phyloP scores from a whole-genome alignment of 2,113 vertebrate species.

The Hemicordylus capensis region DNA sequence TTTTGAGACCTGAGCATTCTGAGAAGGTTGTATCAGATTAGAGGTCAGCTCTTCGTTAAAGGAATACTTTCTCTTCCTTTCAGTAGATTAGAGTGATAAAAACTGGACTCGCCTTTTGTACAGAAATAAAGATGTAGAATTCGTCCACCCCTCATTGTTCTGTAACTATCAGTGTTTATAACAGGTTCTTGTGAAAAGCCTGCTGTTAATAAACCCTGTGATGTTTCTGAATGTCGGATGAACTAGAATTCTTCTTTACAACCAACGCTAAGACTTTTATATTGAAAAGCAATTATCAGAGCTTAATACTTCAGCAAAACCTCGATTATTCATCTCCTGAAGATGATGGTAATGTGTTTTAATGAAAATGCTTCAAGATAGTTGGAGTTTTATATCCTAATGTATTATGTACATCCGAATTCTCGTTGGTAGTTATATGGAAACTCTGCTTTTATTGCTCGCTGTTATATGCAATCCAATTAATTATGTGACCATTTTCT shows the following conservation, averaged over 20 bases:
- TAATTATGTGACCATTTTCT: constrained; percentile 20
- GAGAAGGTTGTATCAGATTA: constrained; percentile 46
- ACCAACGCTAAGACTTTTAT: constrained; percentile 13
- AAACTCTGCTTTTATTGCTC: constrained; percentile 9
- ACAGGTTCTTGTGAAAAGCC: constrained; percentile 15
- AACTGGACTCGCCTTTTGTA: constrained; percentile 18
- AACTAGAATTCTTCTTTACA: constrained; percentile 34
- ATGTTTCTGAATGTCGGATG: constrained; percentile 30
- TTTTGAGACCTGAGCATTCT: constrained; percentile 38
- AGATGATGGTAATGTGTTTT: constrained; percentile 29
- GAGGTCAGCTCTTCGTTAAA: constrained; percentile 43
- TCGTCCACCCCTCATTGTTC: not conserved
- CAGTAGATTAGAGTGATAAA: constrained; percentile 30
- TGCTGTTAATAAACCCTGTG: constrained; percentile 39
- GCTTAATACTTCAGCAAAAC: constrained; percentile 47
- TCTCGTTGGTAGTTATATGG: not conserved
- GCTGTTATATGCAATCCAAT: constrained; percentile 28
- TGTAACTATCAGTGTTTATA: constrained; percentile 24
- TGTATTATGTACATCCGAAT: constrained; percentile 34
- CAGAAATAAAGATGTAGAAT: constrained; percentile 39
- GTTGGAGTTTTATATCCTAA: not conserved
- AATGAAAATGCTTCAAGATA: constrained; percentile 36
- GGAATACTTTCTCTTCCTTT: constrained; percentile 50
- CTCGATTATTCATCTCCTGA: constrained; percentile 21
- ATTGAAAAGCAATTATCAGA: constrained; percentile 54